phyloP scores from a whole-genome alignment of 2,888 invertebrate species.

The Heliconius aoede region DNA sequence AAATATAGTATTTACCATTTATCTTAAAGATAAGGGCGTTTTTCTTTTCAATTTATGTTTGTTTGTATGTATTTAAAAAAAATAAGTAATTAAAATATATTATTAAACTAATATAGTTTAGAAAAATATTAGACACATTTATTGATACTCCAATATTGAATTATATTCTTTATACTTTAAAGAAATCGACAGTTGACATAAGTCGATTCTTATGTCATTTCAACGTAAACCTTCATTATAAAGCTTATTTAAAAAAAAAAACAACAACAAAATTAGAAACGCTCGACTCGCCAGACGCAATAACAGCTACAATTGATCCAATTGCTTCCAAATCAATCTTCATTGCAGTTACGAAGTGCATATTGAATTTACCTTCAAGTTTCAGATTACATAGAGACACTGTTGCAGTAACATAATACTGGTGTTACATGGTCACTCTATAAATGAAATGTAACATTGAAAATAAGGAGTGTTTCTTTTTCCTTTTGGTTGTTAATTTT shows the following conservation, averaged over 20 bases:
- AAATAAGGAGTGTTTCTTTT: background rate
- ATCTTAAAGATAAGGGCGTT: background rate
- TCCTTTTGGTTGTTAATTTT: background rate
- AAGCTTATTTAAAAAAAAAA: background rate
- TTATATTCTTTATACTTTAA: background rate
- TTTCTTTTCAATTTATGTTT: background rate
- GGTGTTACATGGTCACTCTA: conserved; percentile 3
- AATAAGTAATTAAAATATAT: background rate
- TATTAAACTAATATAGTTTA: background rate
- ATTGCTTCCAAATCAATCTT: conserved; percentile 27
- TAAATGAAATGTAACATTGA: background rate
- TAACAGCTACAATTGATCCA: conserved; percentile 11
- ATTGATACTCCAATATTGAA: background rate
- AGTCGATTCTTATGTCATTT: background rate
- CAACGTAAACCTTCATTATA: background rate
- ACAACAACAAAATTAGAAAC: background rate
- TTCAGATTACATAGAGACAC: conserved; percentile 29
- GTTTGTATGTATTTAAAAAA: background rate
- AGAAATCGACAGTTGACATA: background rate
- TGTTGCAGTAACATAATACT: conserved; percentile 28
- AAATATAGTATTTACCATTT: no score
- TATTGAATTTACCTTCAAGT: conserved; percentile 31
- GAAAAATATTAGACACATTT: background rate
- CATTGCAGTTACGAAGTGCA: conserved; percentile 15
- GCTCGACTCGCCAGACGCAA: background rate